A percentile compares a stretch with the other conserved stretches of the same genome.
Conservation (phyloP, 2,888 invertebrate genomes). For the Rugalucina vietnamica region DNA sequence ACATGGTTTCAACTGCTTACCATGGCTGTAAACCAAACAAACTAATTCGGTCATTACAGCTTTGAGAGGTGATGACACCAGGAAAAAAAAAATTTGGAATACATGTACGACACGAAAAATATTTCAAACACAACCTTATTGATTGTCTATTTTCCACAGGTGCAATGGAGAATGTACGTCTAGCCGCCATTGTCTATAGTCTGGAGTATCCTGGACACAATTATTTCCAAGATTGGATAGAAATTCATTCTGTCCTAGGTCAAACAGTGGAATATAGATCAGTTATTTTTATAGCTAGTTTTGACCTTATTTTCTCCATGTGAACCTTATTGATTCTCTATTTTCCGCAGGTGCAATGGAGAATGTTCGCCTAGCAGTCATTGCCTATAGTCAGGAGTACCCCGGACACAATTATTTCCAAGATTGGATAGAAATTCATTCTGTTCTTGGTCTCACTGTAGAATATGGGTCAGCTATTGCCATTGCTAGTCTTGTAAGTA, state of each 20-base stretch:
- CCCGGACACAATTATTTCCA: conserved; percentile 80
- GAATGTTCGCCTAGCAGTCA: conserved; percentile 79
- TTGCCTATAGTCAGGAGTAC: conserved; percentile 75
- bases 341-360: conserved; percentile 79
- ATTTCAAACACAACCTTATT: no score
- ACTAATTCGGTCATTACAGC: no score
- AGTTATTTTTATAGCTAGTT: conserved; percentile 81
- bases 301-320: no score
- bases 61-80: no score
- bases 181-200: conserved; percentile 80
- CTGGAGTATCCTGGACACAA: conserved; percentile 70
- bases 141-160: no score
- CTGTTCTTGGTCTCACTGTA: conserved; percentile 81
- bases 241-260: conserved; percentile 82
- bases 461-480: conserved; percentile 79
- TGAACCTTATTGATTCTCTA: no score
- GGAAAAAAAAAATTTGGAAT: no score
- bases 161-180: conserved; percentile 80
- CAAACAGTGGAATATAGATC: conserved; percentile 78
- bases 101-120: no score
- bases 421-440: conserved; percentile 81
- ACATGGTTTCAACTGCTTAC: no score
- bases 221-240: conserved; percentile 82
- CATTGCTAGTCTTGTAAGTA: conserved; percentile 81
- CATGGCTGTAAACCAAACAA: no score